Base-by-base conservation (phyloP, 2,113 vertebrate genomes). In the Podocnemis expansa region DNA sequence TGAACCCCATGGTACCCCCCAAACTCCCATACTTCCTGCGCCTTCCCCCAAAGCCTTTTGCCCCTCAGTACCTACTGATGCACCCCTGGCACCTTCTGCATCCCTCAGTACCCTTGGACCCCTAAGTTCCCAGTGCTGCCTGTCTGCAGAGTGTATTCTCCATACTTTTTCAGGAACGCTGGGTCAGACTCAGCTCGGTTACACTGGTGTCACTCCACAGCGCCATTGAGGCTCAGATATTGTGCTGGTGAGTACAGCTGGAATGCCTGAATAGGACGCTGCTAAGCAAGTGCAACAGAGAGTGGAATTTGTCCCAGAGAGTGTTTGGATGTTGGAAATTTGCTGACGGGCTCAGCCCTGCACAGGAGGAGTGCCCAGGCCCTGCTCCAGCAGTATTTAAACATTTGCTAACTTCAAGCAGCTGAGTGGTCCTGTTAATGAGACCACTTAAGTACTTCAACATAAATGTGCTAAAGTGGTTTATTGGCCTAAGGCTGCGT, bases 391-490 rank as follows among this genome's bases (percentile, higher is more conserved):
- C 0, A 7, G 3, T 95, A 45, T 91, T 92, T 92, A 95, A 63
- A 58, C 89, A 78, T n/a, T n/a, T n/a, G n/a, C n/a, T n/a, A n/a
- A n/a, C n/a, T n/a, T n/a, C 81, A 79, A 76, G 78, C 0, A 0
- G 21, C 41, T 78, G 7, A 16, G 91, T 91, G 94, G 85, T 58
- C 93, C 93, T 67, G 27, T 58, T 14, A 58, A 58, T 14, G 29
- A 27, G 27, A 58, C 12, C 56, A 58, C 56, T 5, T 58, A 27
- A 12, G 27, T 58, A 27, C 56, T 58, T 58, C 56, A 58, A 31
- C 27, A 27, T 58, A 58, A 58, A 58, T 5, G 56, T 31, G 56
- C 29, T 12, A 31, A 58, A 58, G 56, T 58, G 27, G 27, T 58
- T 31, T 27, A 58, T 27, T 58, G 27, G 27, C 12, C 56, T 27